Conservation (phyloP, 2,888 invertebrate genomes). For the Euproctis similis region DNA sequence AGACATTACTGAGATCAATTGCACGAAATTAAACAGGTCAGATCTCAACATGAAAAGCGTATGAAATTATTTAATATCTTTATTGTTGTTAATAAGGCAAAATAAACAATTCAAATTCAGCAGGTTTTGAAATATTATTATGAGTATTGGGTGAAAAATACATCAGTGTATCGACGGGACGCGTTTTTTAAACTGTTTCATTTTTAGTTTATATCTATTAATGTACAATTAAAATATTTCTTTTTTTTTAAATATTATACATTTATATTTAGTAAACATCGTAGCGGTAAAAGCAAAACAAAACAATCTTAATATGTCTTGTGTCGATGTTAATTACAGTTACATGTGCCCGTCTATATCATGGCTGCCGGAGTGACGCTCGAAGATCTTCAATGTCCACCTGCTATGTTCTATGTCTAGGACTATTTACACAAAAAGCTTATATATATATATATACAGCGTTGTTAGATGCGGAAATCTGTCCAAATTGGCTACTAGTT, state of each 20-base stretch:
- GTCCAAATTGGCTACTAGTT: conserved; percentile 64
- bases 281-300: conserved; percentile 75
- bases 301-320: conserved; percentile 62
- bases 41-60: conserved; percentile 68
- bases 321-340: conserved; percentile 73
- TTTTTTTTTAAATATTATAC: too few species aligned
- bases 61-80: conserved; percentile 45
- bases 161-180: conserved; percentile 58
- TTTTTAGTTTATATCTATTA: conserved; percentile 46
- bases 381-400: conserved; percentile 35
- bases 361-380: conserved; percentile 38
- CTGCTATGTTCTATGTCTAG: conserved; percentile 42
- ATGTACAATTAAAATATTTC: conserved; percentile 51
- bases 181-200: conserved; percentile 49
- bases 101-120: conserved; percentile 49
- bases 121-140: conserved; percentile 59
- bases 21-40: conserved; percentile 45
- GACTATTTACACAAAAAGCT: conserved; percentile 74
- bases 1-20: conserved; percentile 47
- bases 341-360: conserved; percentile 47
- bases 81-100: conserved; percentile 66
- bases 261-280: conserved; percentile 66
- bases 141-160: conserved; percentile 77
- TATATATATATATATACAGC: conserved; percentile 72
- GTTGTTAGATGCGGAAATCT: conserved; percentile 71